These are phyloP conservation scores for Percopsis transmontana DNA, from an alignment of 2,113 vertebrate genomes.

Conservation along the genomic window DNA sequence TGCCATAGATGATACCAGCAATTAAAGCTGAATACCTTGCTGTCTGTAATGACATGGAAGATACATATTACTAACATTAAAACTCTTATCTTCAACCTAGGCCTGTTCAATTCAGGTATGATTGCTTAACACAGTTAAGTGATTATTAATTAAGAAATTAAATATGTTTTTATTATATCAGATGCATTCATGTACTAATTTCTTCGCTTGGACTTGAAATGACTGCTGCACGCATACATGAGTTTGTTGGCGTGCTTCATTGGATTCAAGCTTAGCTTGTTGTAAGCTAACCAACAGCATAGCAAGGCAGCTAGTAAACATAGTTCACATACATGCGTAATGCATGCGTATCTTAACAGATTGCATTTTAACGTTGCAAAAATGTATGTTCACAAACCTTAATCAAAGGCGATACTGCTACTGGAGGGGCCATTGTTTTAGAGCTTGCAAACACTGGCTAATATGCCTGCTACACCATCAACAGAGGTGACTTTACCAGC, in stretches of 20 bases:
- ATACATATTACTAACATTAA: neutral
- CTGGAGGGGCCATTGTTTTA: conserved; percentile 83
- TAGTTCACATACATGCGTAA: too few species aligned
- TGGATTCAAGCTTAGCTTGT: neutral
- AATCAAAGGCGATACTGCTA: conserved; percentile 88
- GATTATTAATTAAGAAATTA: too few species aligned
- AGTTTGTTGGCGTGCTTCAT: neutral
- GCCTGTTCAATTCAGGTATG: too few species aligned
- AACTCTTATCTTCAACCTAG: neutral
- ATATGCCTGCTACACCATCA: conserved; percentile 7
- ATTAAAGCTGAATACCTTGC: conserved; percentile 89
- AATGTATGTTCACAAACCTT: conserved; percentile 77
- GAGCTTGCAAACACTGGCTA: neutral
- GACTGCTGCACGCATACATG: neutral
- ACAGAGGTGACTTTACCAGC: conserved; percentile 72
- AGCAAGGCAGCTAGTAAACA: neutral
- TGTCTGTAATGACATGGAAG: conserved; percentile 73
- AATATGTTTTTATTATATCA: too few species aligned
- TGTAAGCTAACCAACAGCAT: conserved; percentile 26
- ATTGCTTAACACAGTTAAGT: neutral
- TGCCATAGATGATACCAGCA: conserved; percentile 87
- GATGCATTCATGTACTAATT: neutral
- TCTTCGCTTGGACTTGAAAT: neutral
- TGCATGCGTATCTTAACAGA: too few species aligned
- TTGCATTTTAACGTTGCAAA: neutral